phyloP scores from a whole-genome alignment of 2,888 invertebrate genomes.

The Polyommatus iphigenia region DNA sequence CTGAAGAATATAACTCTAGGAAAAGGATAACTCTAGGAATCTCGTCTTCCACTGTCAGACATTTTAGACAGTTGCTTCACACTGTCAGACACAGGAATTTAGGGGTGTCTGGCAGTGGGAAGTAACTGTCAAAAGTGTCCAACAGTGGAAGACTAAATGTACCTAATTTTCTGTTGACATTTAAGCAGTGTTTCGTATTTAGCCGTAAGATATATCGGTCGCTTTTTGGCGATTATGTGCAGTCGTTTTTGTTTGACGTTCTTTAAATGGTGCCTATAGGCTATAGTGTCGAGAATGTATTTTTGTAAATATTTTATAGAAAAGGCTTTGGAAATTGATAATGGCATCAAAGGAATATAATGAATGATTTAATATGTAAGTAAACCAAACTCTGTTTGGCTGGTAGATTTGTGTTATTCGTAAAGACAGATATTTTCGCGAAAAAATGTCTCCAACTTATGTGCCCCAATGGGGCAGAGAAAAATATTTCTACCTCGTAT shows the following conservation, averaged over 20 bases:
- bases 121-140: too few species aligned
- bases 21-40: too few species aligned
- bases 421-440: not conserved
- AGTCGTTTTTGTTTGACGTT: not conserved
- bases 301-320: conserved; percentile 16
- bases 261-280: too few species aligned
- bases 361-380: not conserved
- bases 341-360: not conserved
- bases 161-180: too few species aligned
- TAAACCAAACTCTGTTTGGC: not conserved
- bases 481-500: too few species aligned
- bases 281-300: not conserved
- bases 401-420: not conserved
- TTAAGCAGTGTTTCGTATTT: not conserved
- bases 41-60: too few species aligned
- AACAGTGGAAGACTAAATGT: too few species aligned
- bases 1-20: too few species aligned
- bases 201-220: not conserved
- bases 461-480: too few species aligned
- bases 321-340: not conserved
- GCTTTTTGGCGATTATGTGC: not conserved
- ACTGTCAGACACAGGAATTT: too few species aligned
- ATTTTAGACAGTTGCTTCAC: too few species aligned
- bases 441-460: not conserved
- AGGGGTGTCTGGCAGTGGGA: too few species aligned